Base-by-base conservation (phyloP, 2,113 vertebrate species). In the Larimichthys polyactis region DNA sequence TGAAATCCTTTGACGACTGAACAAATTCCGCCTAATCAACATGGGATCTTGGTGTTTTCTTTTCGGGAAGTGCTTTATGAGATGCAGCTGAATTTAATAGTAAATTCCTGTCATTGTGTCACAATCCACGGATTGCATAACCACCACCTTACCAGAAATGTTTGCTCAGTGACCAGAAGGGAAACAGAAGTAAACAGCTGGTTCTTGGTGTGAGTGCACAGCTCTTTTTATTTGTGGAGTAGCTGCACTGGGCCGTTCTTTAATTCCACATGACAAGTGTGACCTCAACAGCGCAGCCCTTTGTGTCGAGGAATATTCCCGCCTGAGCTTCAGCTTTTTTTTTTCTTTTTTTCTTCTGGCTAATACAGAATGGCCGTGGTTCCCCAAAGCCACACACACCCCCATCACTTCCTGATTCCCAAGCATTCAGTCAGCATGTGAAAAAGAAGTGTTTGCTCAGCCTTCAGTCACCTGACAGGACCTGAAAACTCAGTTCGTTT, bases 231-330 rank as follows among this genome's bases (percentile, higher is more conserved):
- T 73, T n/a, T 27, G 57, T 55, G 66, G 46, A 69, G 51, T 19
- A 15, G 58, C 73, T 52, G 85, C 62, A 11, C 68, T 40, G 63
- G 59, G 69, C 68, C 5, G 27, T 17, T 59, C 75, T 88, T 84
- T 91, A 87, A 90, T 89, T 84, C 77, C 84, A 82, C 72, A 24
- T 92, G 89, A 89, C 83, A 76, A 82, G 86, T 46, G 73, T 84
- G 83, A 89, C 89, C 78, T 85, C 84, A 81, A 78, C 81, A 82
- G 80, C 46, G 48, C 48, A 1, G 73, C 58, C 48, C 82, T 89
- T 90, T 92, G 91, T 90, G 84, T 94, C 87, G 89, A 93, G 93
- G 92, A 94, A 94, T 55, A 77, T 71, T 70, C 59, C 9, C 12
- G 55, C 48, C 29, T 1, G 3, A 11, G 40, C 71, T 44, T 1